Conservation (phyloP, 2,113 vertebrate genomes). For the Etheostoma cragini region DNA sequence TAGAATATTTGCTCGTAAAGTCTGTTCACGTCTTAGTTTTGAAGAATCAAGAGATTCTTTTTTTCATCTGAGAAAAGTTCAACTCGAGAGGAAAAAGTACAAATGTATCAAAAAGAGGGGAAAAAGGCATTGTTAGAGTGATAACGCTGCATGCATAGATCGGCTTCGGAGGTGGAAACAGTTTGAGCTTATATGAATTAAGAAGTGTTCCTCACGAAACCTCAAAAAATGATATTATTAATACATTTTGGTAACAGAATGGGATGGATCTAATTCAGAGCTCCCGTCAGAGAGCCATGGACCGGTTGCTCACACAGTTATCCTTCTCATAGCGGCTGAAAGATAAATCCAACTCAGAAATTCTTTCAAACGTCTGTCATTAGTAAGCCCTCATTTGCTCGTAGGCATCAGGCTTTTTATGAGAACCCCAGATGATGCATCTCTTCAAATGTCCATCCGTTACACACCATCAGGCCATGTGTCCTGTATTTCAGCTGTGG, state of each 20-base stretch:
- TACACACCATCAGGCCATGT: background rate
- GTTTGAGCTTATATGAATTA: conserved; percentile 54
- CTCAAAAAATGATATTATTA: conserved; percentile 7
- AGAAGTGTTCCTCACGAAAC: conserved; percentile 40
- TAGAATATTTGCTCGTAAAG: conserved; percentile 30
- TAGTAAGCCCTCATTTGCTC: conserved; percentile 53
- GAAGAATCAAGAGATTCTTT: conserved; percentile 19
- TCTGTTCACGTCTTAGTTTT: conserved; percentile 24
- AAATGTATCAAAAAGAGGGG: conserved; percentile 67
- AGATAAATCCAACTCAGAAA: conserved; percentile 38
- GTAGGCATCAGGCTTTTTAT: conserved; percentile 44
- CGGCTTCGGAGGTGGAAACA: conserved; percentile 48
- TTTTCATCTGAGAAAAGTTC: conserved; percentile 39
- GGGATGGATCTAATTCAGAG: conserved; percentile 16
- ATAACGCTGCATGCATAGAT: conserved; percentile 55
- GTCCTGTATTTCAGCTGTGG: conserved; percentile 17
- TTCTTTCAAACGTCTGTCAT: conserved; percentile 31
- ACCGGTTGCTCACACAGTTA: conserved; percentile 30
- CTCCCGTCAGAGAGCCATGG: conserved; percentile 28
- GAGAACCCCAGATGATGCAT: conserved; percentile 19
- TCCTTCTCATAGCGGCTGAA: conserved; percentile 24
- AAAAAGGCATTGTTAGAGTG: conserved; percentile 27
- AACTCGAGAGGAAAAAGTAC: conserved; percentile 32
- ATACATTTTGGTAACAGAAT: conserved; percentile 45
- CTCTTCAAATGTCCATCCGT: conserved; percentile 38